These are phyloP conservation scores for Pseudanteris insignis DNA, from an alignment of 2,888 invertebrate genomes.

Conservation along the genomic window DNA sequence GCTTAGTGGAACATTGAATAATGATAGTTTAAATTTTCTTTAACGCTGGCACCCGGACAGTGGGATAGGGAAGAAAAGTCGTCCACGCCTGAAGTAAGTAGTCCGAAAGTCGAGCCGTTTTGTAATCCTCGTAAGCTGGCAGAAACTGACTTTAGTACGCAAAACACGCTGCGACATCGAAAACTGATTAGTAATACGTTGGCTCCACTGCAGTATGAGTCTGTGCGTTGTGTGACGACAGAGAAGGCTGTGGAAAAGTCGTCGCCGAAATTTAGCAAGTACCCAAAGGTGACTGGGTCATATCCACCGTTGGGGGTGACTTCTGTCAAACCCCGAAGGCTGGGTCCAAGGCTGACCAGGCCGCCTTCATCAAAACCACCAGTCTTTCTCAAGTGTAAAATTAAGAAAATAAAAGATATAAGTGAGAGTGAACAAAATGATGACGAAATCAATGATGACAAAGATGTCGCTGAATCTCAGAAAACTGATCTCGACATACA, in stretches of 20 bases:
- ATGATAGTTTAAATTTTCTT: constrained; percentile 54
- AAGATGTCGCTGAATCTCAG: constrained; percentile 3
- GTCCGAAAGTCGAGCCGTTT: constrained; percentile 52
- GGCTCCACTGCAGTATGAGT: constrained; percentile 20
- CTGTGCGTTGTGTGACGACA: constrained; percentile 11
- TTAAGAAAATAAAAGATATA: constrained; percentile 20
- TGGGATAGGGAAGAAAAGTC: constrained; percentile 61
- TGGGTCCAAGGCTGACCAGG: constrained; percentile 33
- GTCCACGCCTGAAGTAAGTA: constrained; percentile 64
- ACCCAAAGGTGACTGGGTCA: constrained; percentile 53
- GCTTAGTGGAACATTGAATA: constrained; percentile 27
- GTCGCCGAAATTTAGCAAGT: constrained; percentile 51
- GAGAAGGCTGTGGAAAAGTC: constrained; percentile 16
- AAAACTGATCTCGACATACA: constrained; percentile 62
- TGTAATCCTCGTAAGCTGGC: constrained; percentile 50
- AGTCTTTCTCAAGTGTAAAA: constrained; percentile 58
- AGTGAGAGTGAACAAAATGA: constrained; percentile 15
- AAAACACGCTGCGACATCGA: constrained; percentile 56
- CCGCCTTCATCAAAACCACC: constrained; percentile 53
- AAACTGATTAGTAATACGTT: constrained; percentile 23
- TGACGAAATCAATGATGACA: constrained; percentile 2
- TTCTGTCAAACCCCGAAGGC: constrained; percentile 23
- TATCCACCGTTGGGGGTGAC: constrained; percentile 53
- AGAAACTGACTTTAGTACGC: constrained; percentile 44
- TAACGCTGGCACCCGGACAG: constrained; percentile 58